Percentiles rank a stretch among this genome's conserved stretches.
Conservation (phyloP, 2,797 vertebrate species). For the Podarcis lilfordi region DNA sequence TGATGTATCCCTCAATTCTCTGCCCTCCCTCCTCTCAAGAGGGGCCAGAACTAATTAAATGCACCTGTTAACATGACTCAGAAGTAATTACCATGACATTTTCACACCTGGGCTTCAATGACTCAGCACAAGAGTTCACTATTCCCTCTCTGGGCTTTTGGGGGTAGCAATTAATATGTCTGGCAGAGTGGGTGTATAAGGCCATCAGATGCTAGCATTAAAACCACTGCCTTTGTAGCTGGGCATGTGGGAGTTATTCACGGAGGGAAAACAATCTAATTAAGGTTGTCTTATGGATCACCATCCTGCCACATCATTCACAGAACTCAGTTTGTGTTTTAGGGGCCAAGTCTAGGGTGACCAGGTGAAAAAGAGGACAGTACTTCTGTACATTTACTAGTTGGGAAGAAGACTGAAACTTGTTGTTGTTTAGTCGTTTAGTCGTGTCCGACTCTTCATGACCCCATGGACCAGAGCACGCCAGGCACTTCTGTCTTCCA, state of each 20-base stretch:
- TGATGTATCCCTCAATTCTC: neutral
- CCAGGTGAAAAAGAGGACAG: too few species aligned
- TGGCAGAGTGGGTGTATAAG: neutral
- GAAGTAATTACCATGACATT: conserved; percentile 18
- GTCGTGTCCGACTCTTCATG: too few species aligned
- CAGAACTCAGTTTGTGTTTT: neutral
- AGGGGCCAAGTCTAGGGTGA: neutral
- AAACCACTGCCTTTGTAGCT: conserved; percentile 36
- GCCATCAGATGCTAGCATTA: neutral
- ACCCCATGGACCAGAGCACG: too few species aligned
- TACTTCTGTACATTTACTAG: too few species aligned
- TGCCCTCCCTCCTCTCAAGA: neutral
- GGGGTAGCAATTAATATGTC: neutral
- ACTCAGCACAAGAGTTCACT: conserved; percentile 16
- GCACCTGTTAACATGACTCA: conserved; percentile 20
- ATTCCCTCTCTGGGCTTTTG: neutral
- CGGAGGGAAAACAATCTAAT: conserved; percentile 32
- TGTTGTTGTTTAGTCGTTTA: too few species aligned
- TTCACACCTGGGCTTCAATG: conserved; percentile 37
- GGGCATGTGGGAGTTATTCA: conserved; percentile 7
- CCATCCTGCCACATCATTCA: neutral
- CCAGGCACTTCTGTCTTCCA: too few species aligned
- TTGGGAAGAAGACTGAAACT: too few species aligned
- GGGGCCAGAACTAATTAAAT: neutral
- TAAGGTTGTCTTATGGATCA: neutral